These are phyloP conservation scores for Sitobion miscanthi DNA, from an alignment of 1,140 invertebrate species.

Conservation along the genomic window DNA sequence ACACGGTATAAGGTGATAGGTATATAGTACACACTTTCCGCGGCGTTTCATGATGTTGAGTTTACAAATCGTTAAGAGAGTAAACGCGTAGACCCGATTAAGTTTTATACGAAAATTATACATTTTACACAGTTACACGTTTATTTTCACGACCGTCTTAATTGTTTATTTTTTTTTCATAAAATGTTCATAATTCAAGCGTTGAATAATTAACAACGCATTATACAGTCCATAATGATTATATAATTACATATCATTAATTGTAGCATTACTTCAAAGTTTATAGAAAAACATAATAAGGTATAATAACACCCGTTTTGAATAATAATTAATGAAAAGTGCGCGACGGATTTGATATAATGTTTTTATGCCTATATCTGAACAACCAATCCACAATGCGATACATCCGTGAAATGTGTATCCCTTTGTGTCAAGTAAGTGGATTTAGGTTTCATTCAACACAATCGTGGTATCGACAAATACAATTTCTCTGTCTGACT, in stretches of 20 bases:
- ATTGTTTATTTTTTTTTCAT: background rate
- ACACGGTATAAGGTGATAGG: background rate
- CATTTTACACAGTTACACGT: background rate
- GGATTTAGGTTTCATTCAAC: background rate
- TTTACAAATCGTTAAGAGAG: background rate
- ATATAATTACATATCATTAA: background rate
- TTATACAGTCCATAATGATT: background rate
- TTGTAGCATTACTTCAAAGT: background rate
- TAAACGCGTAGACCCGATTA: background rate
- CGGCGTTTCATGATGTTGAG: background rate
- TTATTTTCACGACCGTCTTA: background rate
- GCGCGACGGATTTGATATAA: background rate
- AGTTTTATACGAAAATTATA: background rate
- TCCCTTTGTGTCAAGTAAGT: background rate
- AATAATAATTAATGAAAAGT: background rate
- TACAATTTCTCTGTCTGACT: background rate
- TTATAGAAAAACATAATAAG: background rate
- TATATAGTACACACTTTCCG: background rate
- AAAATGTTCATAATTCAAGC: background rate
- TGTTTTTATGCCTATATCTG: background rate
- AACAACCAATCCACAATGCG: background rate
- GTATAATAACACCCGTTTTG: background rate
- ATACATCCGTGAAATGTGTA: background rate
- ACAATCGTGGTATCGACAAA: background rate
- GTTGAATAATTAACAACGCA: background rate